phyloP scores from a whole-genome alignment of 1,140 invertebrate genomes.

The Tetragnatha versicolor region DNA sequence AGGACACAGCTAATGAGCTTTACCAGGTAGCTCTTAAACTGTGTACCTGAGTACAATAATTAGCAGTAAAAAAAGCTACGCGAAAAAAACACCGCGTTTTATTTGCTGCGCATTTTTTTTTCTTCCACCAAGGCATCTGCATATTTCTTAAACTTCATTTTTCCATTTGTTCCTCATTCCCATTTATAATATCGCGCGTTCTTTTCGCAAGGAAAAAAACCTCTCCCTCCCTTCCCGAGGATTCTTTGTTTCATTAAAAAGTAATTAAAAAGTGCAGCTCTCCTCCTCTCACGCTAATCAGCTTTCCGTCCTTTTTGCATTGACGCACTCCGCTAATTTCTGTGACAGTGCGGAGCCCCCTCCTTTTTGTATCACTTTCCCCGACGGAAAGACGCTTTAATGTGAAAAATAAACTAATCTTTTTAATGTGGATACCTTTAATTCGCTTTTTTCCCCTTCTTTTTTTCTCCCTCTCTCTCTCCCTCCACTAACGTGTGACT shows the following conservation, averaged over 20 bases:
- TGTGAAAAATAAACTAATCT: conserved; percentile 55
- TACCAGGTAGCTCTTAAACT: neutral
- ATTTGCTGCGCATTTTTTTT: conserved; percentile 14
- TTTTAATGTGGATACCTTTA: conserved; percentile 56
- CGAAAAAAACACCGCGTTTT: neutral
- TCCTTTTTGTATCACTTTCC: conserved; percentile 52
- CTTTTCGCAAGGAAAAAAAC: conserved; percentile 1
- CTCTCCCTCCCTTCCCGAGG: conserved; percentile 9
- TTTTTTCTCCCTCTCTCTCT: conserved; percentile 5
- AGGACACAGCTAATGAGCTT: neutral
- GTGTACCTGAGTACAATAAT: conserved; percentile 11
- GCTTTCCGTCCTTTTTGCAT: conserved; percentile 14
- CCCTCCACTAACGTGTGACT: neutral
- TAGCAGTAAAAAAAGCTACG: neutral
- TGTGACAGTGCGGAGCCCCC: conserved; percentile 29
- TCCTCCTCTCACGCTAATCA: conserved; percentile 34
- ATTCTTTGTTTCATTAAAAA: conserved; percentile 56
- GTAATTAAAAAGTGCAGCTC: conserved; percentile 52
- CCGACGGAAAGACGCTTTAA: conserved; percentile 39
- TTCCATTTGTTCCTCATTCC: conserved; percentile 39
- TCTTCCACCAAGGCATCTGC: conserved; percentile 12
- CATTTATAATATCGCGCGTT: conserved; percentile 42
- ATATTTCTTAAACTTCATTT: conserved; percentile 52
- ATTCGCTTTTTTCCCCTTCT: conserved; percentile 28
- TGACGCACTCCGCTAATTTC: conserved; percentile 39